Base-by-base conservation (phyloP, 1,140 invertebrate genomes). In the Coelopa frigida region DNA sequence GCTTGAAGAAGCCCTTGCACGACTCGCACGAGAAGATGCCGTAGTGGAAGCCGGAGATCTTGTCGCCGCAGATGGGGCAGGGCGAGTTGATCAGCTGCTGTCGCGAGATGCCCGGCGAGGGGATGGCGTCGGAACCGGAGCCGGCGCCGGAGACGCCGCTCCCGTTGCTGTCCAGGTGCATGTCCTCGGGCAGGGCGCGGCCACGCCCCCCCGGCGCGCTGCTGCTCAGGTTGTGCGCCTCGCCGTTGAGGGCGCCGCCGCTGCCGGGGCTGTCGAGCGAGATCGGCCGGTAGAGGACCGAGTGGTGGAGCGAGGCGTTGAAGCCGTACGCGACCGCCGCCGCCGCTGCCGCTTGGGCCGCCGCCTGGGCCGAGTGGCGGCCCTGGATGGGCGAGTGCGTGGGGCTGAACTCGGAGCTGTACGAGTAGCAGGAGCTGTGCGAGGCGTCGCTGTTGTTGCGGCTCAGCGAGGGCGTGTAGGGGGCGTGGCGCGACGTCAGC, bases 1-100 rank as follows among this genome's bases (percentile, higher is more conserved):
- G 78, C 71, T 98, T 97, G 73, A 98, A 98, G 72, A 98, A 98
- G 4, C 94, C 94, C 75, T 98, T 98, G 68, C 87, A 98, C 10
- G 89, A 94, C 67, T 98, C 94, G 73, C 94, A 98, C 10, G 91
- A 94, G 70, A 95, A 96, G 55, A 97, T 96, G 10, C 91, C 91
- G 61, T 95, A 95, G 69, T 95, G 91, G 70, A 94, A 94, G 10
- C 92, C 92, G 51, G 88, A 92, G 54, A 94, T 94, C 68, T 93
- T 90, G 69, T 96, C 92, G 1, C 90, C 91, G 63, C 92, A 96
- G 44, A 96, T 93, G 7, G 91, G 91, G 72, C 92, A 96, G 0
- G 90, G 90, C 55, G 89, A 93, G 63, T 74, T 78, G 43, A 76
- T 75, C 5, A 89, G 73, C 60, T 91, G 88, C 58, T 90, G 87